A percentile compares a stretch with the other conserved stretches of the same genome.
These are phyloP conservation scores for Acrocera orbiculus DNA, from an alignment of 2,888 invertebrate genomes.

Conservation along the genomic window DNA sequence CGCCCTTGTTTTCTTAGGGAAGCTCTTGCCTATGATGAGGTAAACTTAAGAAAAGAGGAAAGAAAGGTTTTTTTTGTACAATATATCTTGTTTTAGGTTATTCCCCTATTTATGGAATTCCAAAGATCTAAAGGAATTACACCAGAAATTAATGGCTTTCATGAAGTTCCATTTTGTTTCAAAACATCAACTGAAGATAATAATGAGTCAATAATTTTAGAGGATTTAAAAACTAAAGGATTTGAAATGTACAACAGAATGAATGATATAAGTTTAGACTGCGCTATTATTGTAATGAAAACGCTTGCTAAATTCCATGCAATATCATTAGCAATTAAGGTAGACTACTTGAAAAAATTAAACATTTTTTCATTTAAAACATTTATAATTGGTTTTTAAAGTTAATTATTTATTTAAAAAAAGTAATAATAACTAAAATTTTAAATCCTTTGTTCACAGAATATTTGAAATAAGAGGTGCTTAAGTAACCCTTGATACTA, in stretches of 20 bases:
- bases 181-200: constrained; percentile 20
- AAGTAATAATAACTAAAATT: too few relatives aligned
- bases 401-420: too few relatives aligned
- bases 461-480: too few relatives aligned
- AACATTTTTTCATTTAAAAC: neutral
- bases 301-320: constrained; percentile 34
- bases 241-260: constrained; percentile 32
- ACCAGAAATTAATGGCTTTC: constrained; percentile 14
- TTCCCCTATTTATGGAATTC: constrained; percentile 18
- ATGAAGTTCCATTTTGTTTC: constrained; percentile 17
- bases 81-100: constrained; percentile 13
- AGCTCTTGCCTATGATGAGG: too few relatives aligned
- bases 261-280: constrained; percentile 23
- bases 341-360: constrained; percentile 9
- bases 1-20: constrained; percentile 23
- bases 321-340: constrained; percentile 29
- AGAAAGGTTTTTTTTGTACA: neutral
- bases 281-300: constrained; percentile 27
- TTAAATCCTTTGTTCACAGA: neutral
- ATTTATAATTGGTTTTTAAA: too few relatives aligned
- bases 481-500: too few relatives aligned
- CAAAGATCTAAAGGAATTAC: constrained; percentile 18
- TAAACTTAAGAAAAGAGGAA: neutral
- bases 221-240: constrained; percentile 29
- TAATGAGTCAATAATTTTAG: constrained; percentile 32